Conservation (phyloP, 2,888 invertebrate genomes). For the Harpalus rubripes region DNA sequence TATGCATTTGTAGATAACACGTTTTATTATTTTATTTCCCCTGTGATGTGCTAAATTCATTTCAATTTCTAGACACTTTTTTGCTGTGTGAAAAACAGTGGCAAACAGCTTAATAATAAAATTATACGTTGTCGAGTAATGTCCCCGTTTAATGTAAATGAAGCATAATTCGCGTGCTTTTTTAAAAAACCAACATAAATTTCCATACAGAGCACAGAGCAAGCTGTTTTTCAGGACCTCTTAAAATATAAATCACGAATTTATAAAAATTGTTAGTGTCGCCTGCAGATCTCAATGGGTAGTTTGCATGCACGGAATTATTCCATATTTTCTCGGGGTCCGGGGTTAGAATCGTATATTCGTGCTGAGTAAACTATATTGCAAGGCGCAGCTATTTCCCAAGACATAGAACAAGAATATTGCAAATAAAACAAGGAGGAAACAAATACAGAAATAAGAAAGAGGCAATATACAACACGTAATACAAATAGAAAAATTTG, state of each 20-base stretch:
- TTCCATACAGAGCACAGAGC: conserved; percentile 37
- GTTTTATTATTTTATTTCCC: neutral
- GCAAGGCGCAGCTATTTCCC: neutral
- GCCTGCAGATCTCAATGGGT: conserved; percentile 34
- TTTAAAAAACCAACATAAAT: conserved; percentile 37
- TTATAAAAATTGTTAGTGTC: conserved; percentile 39
- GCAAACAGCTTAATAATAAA: conserved; percentile 39
- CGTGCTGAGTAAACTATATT: neutral
- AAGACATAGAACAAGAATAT: neutral
- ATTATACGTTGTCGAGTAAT: conserved; percentile 39
- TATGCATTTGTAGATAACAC: too few species aligned
- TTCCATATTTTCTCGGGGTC: conserved; percentile 18
- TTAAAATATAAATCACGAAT: conserved; percentile 52
- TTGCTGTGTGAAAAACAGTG: neutral
- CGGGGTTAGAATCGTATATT: neutral
- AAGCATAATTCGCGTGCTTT: conserved; percentile 38
- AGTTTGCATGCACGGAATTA: conserved; percentile 41
- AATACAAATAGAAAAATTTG: neutral
- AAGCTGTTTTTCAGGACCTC: conserved; percentile 19
- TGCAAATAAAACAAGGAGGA: neutral
- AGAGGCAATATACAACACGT: neutral
- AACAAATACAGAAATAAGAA: neutral
- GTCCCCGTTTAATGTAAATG: conserved; percentile 4
- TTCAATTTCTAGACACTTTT: neutral
- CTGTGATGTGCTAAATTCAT: neutral